Base-by-base conservation (phyloP, 2,797 vertebrate genomes). In the Mallotus villosus region DNA sequence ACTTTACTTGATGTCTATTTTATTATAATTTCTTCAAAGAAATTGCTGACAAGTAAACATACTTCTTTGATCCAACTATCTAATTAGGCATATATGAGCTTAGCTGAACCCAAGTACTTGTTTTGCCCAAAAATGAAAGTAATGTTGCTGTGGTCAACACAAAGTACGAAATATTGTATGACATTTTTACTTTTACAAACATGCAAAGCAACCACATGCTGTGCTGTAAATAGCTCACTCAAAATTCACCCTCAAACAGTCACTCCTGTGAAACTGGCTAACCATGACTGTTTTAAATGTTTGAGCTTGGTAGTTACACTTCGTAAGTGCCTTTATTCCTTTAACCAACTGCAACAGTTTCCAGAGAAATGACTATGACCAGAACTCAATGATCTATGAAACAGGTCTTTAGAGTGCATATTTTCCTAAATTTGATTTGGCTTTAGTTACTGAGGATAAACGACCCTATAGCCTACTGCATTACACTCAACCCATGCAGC, bases 1-100 rank as follows among this genome's bases (percentile, higher is more conserved):
- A 85, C 82, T 86, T 81, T 62, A 63, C 67, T n/a, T 64, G 81
- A 84, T 80, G 70, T 58, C 75, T 80, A 3, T 78, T 84, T 76
- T 81, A 83, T 86, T 85, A 75, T 71, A 3, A 63, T 77, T 81
- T 74, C n/a, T 59, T 46, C 59, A 41, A 71, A 68, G 55, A 67
- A 63, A 72, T 72, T 72, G 16, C 24, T 67, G 59, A 68, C 24
- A 67, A 34, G 46, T 41, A 62, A 63, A 37, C 65, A 63, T 53
- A 49, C 37, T 22, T 70, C 49, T 57, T 19, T 67, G 74, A 72
- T 75, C 41, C 9, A 14, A 14, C 8, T 6, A 34, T 34, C 32
- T 63, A 71, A 71, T 32, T 61, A 12, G 55, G 64, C 74, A 67
- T 67, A 34, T 34, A 22, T 53, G 60, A 29, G 24, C 58, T 55